A percentile compares a stretch with the other conserved stretches of the same genome.
Conservation (phyloP, 2,797 vertebrate species). For the Sitta carolinensis region DNA sequence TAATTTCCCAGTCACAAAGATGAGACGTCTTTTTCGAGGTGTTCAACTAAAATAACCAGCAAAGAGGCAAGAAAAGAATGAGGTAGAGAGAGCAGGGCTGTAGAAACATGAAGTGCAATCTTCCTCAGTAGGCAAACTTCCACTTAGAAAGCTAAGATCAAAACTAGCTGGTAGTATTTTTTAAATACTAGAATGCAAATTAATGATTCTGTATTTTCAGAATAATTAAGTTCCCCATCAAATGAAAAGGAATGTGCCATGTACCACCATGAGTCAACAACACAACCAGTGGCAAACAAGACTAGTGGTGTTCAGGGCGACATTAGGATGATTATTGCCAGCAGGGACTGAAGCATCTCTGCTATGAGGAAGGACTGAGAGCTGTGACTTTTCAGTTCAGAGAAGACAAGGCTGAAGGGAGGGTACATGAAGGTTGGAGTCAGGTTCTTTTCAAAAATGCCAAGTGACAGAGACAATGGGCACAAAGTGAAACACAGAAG, state of each 20-base stretch:
- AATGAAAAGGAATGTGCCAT: neutral
- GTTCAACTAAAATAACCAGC: neutral
- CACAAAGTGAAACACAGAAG: neutral
- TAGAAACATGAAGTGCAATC: neutral
- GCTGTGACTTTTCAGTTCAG: neutral
- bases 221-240: neutral
- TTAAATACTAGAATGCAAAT: neutral
- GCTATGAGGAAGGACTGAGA: neutral
- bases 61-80: neutral
- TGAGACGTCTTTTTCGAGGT: fast-evolving
- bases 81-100: neutral
- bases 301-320: too few relatives aligned
- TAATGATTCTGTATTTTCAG: neutral
- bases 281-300: neutral
- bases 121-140: neutral
- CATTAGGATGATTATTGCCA: neutral
- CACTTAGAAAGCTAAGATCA: neutral
- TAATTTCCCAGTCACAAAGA: neutral
- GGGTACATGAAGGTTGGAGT: neutral
- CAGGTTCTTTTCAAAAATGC: neutral
- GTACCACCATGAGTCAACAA: neutral
- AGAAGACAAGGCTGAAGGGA: neutral
- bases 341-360: neutral
- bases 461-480: neutral
- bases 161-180: neutral